Evolutionary conservation across 2,113 vertebrate genomes (phyloP).

Genomic region (Saguinus midas): DNA sequence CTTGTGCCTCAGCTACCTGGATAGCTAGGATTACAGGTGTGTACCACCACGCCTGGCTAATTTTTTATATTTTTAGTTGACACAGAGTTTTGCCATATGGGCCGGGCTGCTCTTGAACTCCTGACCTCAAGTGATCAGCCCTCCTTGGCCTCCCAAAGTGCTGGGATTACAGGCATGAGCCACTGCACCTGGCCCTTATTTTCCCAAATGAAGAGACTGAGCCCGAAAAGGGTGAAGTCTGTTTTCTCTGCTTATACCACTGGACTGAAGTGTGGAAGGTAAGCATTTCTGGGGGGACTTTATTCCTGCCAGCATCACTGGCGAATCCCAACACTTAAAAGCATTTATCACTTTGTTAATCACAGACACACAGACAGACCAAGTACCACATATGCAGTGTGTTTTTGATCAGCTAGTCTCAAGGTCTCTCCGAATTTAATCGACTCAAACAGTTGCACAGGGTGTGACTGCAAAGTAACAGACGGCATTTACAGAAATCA

Average conservation of each 20-base stretch:
- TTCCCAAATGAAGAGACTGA: neutral
- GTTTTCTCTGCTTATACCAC: neutral
- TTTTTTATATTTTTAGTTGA: no score
- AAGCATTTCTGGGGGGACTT: accelerated
- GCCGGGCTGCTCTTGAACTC: no score
- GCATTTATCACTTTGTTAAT: neutral
- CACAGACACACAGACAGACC: neutral
- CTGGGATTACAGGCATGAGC: no score
- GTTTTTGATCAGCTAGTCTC: neutral
- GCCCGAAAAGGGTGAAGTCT: neutral
- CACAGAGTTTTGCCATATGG: no score
- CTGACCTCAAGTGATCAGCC: no score
- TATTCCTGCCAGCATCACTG: neutral
- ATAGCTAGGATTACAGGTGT: no score
- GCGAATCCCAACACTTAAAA: neutral
- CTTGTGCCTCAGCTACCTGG: no score
- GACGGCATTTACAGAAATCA: neutral
- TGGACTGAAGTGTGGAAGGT: neutral
- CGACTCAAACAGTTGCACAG: neutral
- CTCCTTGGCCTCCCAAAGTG: no score
- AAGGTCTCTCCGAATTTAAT: neutral
- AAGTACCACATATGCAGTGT: neutral
- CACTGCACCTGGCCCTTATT: neutral
- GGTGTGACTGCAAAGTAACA: neutral
- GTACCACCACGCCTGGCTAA: no score